Base-by-base conservation (phyloP, 2,888 invertebrate genomes). In the Scaptomyza flava region DNA sequence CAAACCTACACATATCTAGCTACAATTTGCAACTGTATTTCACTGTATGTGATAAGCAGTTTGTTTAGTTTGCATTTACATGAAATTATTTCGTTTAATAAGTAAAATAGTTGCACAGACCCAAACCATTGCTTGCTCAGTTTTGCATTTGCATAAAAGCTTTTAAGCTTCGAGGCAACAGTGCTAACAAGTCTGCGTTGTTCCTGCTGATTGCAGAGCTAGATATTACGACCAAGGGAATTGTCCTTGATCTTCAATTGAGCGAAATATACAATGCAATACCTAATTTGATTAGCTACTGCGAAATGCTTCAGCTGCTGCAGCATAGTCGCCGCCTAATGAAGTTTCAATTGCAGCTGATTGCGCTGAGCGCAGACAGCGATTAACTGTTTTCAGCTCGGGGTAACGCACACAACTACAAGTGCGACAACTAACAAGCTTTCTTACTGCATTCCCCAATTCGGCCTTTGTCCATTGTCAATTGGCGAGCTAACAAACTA, bases 21-120 rank as follows among this genome's bases (percentile, higher is more conserved):
- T 64, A 34, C 48, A 20, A 11, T 41, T 20, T 34, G 50, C 38
- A 51, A 36, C 27, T 38, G 36, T 48, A 41, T 38, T 20, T 41
- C 27, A 48, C 2, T 41, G 31, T 41, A n/a, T 38, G 41, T 53
- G 47, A 33, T 42, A 42, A 31, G 20, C 57, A 57, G 60, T 58
- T 66, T 75, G 78, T 76, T 77, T 78, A 75, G 69, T 64, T 78
- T 63, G 53, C 60, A 77, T 77, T 77, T 78, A 76, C 78, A 77
- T 77, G 63, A 75, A 78, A 69, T 77, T 78, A 77, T 77, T 78
- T 63, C 58, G 75, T 58, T 68, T 75, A 43, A 52, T 69, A 69
- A 68, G 53, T 68, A 53, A 54, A 58, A 53, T 51, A 27, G 33
- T 34, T 62, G 34, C 41, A 56, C 14, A 33, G n/a, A 42, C 14